Base-by-base conservation (phyloP, 92 coral and sea anemone genomes). In the Epizoanthus illoricatus region DNA sequence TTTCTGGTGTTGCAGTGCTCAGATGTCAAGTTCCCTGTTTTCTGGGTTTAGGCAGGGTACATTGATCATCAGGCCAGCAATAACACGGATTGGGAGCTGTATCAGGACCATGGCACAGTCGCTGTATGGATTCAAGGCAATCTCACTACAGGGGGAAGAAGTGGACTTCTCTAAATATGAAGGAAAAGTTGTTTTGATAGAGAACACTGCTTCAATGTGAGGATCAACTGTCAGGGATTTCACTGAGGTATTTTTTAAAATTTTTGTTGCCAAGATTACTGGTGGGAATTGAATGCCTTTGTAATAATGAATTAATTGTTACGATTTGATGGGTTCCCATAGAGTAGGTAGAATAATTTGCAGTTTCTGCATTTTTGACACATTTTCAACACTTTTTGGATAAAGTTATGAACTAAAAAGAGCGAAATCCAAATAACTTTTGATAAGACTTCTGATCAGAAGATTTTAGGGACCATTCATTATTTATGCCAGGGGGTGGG, bases 141-240 rank as follows among this genome's bases (percentile, higher is more conserved):
- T 40, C 58, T 79, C 89, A 76, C 85, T 95, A 20, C 73, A 90
- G 45, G 98, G 98, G 17, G 85, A 92, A 23, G 81, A 84, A 75
- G 84, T 95, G 68, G 79, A 84, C 52, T 86, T 95, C 71, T 93
- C 98, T 49, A 89, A 88, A 76, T 95, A 93, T 88, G 88, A 86
- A 74, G 98, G 95, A 2, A 93, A 91, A 80, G 98, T 95, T 69
- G 93, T 95, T 63, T 81, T 95, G 84, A 95, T 95, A 64, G 94
- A 95, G 83, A 95, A 95, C 65, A 94, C 94, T 65, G 98, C 98
- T 19, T 95, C 98, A 58, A 85, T 92, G 75, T 95, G 98, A 95
- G 98, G 98, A 68, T 93, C 97, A 73, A 95, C 98, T 56, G 84
- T 84, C 92, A 92, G 98, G 98, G 98, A 95, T 93, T 95, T 87